phyloP scores from a whole-genome alignment of 2,888 invertebrate genomes.

The Rambutsinella grinnellia region DNA sequence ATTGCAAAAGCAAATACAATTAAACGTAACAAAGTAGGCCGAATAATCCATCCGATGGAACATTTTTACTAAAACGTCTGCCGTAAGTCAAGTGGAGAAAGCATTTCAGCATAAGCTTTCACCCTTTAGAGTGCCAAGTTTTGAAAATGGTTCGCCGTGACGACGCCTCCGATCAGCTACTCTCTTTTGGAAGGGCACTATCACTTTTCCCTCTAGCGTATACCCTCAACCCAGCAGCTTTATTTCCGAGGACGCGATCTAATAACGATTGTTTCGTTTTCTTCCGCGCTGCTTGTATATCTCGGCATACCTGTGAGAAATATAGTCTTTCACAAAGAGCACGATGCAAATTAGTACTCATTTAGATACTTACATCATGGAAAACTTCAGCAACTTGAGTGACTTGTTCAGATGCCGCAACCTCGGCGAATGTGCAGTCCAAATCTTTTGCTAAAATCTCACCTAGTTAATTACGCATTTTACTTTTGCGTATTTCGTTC shows the following conservation, averaged over 20 bases:
- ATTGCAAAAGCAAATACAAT: neutral
- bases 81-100: no score
- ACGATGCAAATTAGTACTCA: neutral
- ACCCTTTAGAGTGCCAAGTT: no score
- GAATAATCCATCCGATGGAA: no score
- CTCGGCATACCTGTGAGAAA: constrained; percentile 74
- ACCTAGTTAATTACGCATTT: constrained; percentile 67
- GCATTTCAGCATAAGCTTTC: no score
- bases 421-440: constrained; percentile 89
- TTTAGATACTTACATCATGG: constrained; percentile 75
- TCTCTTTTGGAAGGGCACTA: constrained; percentile 86
- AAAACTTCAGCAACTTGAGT: constrained; percentile 87
- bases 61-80: no score
- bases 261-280: constrained; percentile 87
- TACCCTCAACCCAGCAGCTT: constrained; percentile 73
- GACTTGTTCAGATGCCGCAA: constrained; percentile 88
- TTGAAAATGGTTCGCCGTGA: no score
- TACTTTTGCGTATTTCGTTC: constrained; percentile 5
- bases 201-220: constrained; percentile 91
- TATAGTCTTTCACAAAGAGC: neutral
- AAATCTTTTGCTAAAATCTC: constrained; percentile 89
- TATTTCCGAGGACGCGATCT: constrained; percentile 83
- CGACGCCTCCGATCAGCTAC: constrained; percentile 37
- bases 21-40: neutral
- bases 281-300: constrained; percentile 82